phyloP scores from a whole-genome alignment of 2,888 invertebrate species.

The Camptogramma bilineatum region DNA sequence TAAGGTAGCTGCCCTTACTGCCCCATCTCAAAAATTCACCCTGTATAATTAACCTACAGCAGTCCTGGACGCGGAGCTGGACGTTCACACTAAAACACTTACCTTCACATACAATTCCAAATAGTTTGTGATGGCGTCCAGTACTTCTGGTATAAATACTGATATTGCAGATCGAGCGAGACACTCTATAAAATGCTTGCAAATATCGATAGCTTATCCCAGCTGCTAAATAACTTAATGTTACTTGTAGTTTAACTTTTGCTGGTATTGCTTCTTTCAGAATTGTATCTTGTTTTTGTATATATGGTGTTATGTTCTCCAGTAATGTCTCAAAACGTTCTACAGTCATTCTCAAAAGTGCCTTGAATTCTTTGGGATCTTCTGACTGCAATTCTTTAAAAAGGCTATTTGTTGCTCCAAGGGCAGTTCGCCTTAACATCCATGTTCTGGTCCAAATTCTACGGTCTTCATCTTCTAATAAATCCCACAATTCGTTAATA shows the following conservation, averaged over 20 bases:
- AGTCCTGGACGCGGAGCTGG: not conserved
- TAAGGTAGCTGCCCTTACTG: too few species aligned
- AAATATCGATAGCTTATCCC: constrained; percentile 17
- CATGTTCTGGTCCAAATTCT: too few species aligned
- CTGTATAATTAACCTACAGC: too few species aligned
- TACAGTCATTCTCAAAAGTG: constrained; percentile 13
- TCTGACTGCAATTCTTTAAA: constrained; percentile 1
- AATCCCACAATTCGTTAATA: too few species aligned
- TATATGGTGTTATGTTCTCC: constrained; percentile 11
- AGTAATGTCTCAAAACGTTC: constrained; percentile 10
- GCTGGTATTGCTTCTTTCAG: constrained; percentile 17
- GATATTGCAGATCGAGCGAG: constrained; percentile 21
- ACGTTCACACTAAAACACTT: constrained; percentile 14
- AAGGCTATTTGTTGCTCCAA: not conserved
- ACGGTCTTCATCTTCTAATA: too few species aligned
- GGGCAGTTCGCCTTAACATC: too few species aligned
- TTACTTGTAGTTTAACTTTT: constrained; percentile 16
- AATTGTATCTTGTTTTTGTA: constrained; percentile 20
- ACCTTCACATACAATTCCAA: constrained; percentile 17
- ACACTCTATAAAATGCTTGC: constrained; percentile 11
- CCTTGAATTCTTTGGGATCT: constrained; percentile 13
- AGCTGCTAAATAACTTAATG: constrained; percentile 5
- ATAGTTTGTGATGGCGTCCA: constrained; percentile 10
- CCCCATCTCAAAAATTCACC: too few species aligned
- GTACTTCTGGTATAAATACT: constrained; percentile 18